These are phyloP conservation scores for Heterodera carotae DNA, from an alignment of 1,140 invertebrate species.

Conservation along the genomic window DNA sequence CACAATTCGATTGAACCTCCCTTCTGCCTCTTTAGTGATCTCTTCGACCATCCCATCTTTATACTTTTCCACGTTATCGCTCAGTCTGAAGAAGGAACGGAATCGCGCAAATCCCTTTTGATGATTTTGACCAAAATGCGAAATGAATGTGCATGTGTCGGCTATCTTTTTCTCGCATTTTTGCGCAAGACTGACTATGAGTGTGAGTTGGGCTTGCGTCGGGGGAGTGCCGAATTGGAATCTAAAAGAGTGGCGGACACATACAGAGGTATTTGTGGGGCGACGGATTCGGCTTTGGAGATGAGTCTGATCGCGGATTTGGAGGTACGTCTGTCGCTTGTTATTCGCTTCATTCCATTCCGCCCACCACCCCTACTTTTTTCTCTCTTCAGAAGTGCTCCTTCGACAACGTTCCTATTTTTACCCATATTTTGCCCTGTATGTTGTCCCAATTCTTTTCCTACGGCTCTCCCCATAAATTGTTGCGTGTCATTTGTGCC, in stretches of 20 bases:
- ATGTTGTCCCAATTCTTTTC: constrained; percentile 30
- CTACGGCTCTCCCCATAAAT: constrained; percentile 9
- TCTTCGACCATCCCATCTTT: constrained; percentile 28
- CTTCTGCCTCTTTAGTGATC: constrained; percentile 19
- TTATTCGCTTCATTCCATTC: not conserved
- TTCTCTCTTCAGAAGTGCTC: constrained; percentile 33
- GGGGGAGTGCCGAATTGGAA: not conserved
- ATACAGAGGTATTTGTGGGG: constrained; percentile 29
- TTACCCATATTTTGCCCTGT: constrained; percentile 32
- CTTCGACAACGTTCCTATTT: constrained; percentile 33
- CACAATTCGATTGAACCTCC: not conserved
- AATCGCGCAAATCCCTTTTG: constrained; percentile 31
- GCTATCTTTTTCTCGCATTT: constrained; percentile 39
- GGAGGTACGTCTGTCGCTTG: constrained; percentile 32
- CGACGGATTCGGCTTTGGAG: constrained; percentile 16
- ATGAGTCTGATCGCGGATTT: constrained; percentile 26
- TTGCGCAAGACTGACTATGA: constrained; percentile 22
- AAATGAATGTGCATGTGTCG: constrained; percentile 27
- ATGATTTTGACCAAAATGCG: constrained; percentile 39
- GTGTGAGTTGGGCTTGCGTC: not conserved
- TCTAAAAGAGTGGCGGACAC: constrained; percentile 14
- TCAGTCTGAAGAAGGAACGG: constrained; percentile 24
- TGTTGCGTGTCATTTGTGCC: constrained; percentile 36
- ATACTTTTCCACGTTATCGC: constrained; percentile 31
- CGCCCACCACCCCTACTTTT: constrained; percentile 1